A percentile compares a stretch with the other conserved stretches of the same genome.
Evolutionary conservation across 2,797 vertebrate species (phyloP).

Genomic region (Glossophaga mutica): DNA sequence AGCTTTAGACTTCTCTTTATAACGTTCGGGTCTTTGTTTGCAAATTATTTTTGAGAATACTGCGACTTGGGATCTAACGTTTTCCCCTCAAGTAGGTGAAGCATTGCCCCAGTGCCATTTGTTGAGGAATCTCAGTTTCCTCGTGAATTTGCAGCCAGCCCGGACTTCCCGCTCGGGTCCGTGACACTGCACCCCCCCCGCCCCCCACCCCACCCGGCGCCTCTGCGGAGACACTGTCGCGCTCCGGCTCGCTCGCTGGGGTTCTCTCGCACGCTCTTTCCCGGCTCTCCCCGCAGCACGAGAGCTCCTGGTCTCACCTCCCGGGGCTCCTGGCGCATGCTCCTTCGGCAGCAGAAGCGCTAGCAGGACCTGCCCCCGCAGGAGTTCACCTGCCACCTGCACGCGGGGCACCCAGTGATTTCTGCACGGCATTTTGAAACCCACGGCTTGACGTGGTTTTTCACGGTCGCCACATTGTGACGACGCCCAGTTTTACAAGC

Average conservation of each 20-base stretch:
- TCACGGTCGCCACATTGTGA: not conserved
- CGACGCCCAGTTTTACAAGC: not conserved
- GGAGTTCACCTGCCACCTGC: accelerated
- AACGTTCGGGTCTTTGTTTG: not conserved
- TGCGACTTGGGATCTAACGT: not conserved
- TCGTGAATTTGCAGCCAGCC: not conserved
- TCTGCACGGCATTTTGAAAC: not conserved
- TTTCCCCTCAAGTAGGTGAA: not conserved
- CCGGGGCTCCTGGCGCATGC: not conserved
- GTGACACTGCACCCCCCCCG: too few species aligned
- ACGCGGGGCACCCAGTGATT: accelerated
- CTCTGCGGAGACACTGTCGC: accelerated
- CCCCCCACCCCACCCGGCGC: too few species aligned
- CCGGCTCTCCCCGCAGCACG: not conserved
- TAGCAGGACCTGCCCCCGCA: accelerated
- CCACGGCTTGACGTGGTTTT: not conserved
- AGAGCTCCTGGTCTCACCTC: accelerated
- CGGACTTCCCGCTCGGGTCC: not conserved
- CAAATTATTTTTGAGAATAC: not conserved
- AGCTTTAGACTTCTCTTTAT: not conserved
- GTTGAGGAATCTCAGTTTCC: not conserved
- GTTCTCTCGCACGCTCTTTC: not conserved
- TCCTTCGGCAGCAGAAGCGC: not conserved
- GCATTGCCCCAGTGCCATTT: not conserved
- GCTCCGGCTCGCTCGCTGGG: accelerated